These are phyloP conservation scores for Mongoloraphidia duomilia DNA, from an alignment of 2,888 invertebrate species.

Conservation along the genomic window DNA sequence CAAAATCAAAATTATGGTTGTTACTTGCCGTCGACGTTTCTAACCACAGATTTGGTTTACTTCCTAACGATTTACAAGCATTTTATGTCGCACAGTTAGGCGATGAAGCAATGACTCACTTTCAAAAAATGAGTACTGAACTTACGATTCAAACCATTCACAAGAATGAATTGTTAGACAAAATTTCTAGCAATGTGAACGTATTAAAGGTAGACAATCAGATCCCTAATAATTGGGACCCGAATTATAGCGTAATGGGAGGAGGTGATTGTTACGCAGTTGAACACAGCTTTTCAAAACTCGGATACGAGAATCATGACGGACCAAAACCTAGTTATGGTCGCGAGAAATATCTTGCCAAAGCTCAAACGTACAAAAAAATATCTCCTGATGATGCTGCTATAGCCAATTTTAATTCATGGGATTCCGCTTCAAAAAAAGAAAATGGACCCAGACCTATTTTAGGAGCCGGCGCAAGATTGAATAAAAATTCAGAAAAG, in stretches of 20 bases:
- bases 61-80: constrained; percentile 24
- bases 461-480: constrained; percentile 24
- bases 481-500: constrained; percentile 16
- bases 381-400: constrained; percentile 1
- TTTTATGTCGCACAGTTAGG: constrained; percentile 28
- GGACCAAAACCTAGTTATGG: constrained; percentile 6
- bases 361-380: constrained; percentile 6
- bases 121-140: constrained; percentile 17
- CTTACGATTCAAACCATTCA: constrained; percentile 24
- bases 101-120: constrained; percentile 21
- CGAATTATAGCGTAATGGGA: constrained; percentile 1
- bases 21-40: constrained; percentile 29
- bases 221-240: constrained; percentile 11
- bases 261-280: constrained; percentile 1
- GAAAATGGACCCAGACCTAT: constrained; percentile 25
- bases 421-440: neutral
- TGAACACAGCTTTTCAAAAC: neutral
- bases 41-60: constrained; percentile 24
- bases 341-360: constrained; percentile 4
- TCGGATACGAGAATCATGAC: constrained; percentile 1
- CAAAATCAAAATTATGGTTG: constrained; percentile 26
- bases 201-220: constrained; percentile 20
- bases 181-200: constrained; percentile 25
- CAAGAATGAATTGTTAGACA: constrained; percentile 22
- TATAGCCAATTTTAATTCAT: neutral